phyloP scores from a whole-genome alignment of 2,113 vertebrate species.

The Callipepla squamata region DNA sequence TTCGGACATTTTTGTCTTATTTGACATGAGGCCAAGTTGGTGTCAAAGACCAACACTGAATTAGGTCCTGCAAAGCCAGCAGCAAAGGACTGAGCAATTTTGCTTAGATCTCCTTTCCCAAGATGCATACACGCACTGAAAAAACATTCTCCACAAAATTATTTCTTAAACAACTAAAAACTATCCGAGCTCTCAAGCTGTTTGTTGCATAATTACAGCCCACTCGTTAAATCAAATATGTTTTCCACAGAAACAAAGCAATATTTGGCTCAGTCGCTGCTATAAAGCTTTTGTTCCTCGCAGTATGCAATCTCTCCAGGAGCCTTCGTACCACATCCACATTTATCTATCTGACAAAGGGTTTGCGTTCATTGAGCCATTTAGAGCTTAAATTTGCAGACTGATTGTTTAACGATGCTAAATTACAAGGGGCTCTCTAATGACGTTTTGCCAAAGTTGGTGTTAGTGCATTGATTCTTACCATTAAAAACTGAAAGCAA shows the following conservation, averaged over 20 bases:
- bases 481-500: neutral
- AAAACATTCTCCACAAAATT: neutral
- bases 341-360: slow-evolving; percentile 47
- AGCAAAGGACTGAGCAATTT: neutral
- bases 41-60: neutral
- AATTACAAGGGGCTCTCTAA: slow-evolving; percentile 25
- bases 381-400: slow-evolving; percentile 11
- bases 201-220: slow-evolving; percentile 56
- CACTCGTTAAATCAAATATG: slow-evolving; percentile 51
- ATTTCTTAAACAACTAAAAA: slow-evolving; percentile 13
- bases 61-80: neutral
- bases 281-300: slow-evolving; percentile 53
- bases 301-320: slow-evolving; percentile 28
- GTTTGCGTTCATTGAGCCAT: slow-evolving; percentile 34
- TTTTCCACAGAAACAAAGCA: slow-evolving; percentile 58
- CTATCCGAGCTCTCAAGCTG: slow-evolving; percentile 37
- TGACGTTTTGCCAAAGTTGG: slow-evolving; percentile 12
- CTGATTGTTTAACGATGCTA: slow-evolving; percentile 23
- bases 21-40: neutral
- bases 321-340: slow-evolving; percentile 42
- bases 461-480: neutral
- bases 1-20: neutral
- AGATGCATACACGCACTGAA: neutral
- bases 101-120: fast-evolving
- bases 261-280: slow-evolving; percentile 44